phyloP scores from a whole-genome alignment of 1,140 invertebrate genomes.

The Drosophila oshimai region DNA sequence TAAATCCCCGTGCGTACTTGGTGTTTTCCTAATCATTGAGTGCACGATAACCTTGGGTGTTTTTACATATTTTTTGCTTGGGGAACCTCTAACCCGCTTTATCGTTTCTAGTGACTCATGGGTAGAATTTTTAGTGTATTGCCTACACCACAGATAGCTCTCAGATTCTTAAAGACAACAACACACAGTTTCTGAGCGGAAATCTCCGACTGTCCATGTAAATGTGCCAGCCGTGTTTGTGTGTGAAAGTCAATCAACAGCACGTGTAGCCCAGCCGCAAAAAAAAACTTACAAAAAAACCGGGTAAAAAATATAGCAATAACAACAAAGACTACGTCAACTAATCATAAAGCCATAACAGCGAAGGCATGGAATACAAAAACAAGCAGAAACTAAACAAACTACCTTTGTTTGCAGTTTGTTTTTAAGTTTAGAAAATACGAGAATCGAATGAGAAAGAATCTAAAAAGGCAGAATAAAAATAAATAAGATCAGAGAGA shows the following conservation, averaged over 20 bases:
- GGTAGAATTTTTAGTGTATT: background rate
- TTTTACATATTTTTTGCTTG: background rate
- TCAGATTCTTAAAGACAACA: conserved; percentile 5
- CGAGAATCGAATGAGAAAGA: background rate
- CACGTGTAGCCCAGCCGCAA: conserved; percentile 64
- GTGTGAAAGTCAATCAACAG: conserved; percentile 79
- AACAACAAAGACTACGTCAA: conserved; percentile 31
- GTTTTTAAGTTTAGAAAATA: conserved; percentile 14
- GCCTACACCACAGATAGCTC: background rate
- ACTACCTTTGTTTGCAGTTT: conserved; percentile 18
- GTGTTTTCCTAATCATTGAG: background rate
- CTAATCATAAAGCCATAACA: conserved; percentile 54
- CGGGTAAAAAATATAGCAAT: conserved; percentile 3
- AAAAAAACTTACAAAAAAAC: conserved; percentile 13
- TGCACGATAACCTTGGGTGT: background rate
- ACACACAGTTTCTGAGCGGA: conserved; percentile 7
- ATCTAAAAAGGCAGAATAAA: background rate
- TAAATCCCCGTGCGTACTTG: background rate
- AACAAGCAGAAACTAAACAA: conserved; percentile 43
- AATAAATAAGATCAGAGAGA: background rate
- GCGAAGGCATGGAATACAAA: conserved; percentile 22
- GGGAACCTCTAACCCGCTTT: background rate
- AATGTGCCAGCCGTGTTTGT: conserved; percentile 39
- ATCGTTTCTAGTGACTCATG: conserved; percentile 6
- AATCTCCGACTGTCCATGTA: conserved; percentile 3